These are phyloP conservation scores for Anastrepha ludens DNA, from an alignment of 1,140 invertebrate genomes.

Conservation along the genomic window DNA sequence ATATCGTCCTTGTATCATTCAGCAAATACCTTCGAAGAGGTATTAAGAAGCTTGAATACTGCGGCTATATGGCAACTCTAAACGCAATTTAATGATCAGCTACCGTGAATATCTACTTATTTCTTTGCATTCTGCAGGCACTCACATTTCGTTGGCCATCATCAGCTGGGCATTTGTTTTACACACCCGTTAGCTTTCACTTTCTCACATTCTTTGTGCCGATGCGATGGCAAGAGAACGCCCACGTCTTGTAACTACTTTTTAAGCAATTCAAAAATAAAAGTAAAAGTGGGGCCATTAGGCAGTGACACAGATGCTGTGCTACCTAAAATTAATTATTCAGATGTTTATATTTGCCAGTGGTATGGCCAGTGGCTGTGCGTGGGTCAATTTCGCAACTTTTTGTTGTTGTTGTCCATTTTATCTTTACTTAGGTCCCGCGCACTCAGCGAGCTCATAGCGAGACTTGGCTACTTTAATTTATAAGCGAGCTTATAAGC, in stretches of 20 bases:
- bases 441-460: no score
- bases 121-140: background rate
- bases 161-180: background rate
- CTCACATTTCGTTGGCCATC: background rate
- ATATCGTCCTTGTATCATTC: no score
- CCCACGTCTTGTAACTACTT: background rate
- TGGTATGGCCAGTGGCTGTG: background rate
- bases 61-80: background rate
- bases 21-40: no score
- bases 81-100: background rate
- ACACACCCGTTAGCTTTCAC: background rate
- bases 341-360: background rate
- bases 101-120: background rate
- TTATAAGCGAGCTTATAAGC: no score
- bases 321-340: background rate
- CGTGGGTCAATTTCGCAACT: background rate
- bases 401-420: background rate
- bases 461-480: no score
- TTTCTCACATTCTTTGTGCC: background rate
- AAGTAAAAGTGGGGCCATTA: slow-evolving; percentile 9
- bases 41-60: no score
- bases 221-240: background rate
- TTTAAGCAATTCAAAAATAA: background rate
- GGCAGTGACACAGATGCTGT: background rate
- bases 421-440: no score